Conservation (phyloP, 2,888 invertebrate species). For the Neuroscelio doddi region DNA sequence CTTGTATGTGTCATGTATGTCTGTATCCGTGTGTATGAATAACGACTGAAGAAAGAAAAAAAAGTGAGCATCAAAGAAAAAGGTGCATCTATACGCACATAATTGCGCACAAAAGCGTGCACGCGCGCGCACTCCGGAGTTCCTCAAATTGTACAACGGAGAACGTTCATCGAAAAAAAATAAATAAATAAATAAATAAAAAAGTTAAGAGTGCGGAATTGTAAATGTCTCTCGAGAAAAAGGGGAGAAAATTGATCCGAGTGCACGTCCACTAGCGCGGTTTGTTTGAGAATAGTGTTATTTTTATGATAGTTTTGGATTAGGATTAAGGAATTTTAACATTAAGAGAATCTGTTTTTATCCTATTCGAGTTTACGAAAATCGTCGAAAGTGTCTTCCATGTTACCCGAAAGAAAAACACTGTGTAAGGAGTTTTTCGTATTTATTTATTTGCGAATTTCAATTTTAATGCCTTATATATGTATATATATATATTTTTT, state of each 20-base stretch:
- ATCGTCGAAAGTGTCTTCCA: slow-evolving; percentile 28
- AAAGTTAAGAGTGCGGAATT: background rate
- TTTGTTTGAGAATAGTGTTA: slow-evolving; percentile 24
- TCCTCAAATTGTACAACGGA: no score
- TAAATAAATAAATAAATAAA: background rate
- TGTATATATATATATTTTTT: no score
- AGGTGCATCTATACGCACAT: no score
- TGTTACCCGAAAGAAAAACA: slow-evolving; percentile 5
- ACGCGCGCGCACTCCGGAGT: background rate
- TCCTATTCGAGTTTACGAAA: slow-evolving; percentile 9
- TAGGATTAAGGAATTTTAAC: slow-evolving; percentile 14
- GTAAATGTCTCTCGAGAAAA: no score
- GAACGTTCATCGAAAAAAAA: no score
- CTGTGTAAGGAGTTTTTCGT: background rate
- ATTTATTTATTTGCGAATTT: background rate
- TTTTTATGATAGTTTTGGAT: slow-evolving; percentile 21
- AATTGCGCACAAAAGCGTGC: background rate
- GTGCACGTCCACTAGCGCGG: slow-evolving; percentile 15
- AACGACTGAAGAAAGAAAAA: slow-evolving; percentile 2
- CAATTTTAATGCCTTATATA: no score
- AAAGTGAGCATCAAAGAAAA: no score
- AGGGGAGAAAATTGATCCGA: slow-evolving; percentile 1
- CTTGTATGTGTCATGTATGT: no score
- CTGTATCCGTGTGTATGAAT: no score
- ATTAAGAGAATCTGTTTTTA: slow-evolving; percentile 17